Evolutionary conservation across 2,113 vertebrate genomes (phyloP).

Genomic region (Cnemophilus loriae): DNA sequence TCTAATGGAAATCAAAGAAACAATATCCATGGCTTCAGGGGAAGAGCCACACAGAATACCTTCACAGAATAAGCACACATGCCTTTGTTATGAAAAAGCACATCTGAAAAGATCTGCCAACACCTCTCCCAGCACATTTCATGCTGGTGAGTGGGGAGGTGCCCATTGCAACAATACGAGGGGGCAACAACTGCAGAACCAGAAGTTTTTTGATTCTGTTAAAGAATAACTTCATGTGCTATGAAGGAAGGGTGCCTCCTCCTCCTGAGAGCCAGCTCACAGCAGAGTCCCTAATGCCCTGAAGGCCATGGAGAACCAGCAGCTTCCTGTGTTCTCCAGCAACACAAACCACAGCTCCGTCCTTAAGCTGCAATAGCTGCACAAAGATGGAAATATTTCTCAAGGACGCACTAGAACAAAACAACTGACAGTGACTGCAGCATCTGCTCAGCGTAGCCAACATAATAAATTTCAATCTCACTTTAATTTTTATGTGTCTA

Average conservation of each 20-base stretch:
- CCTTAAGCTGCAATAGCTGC: neutral
- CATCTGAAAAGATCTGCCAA: neutral
- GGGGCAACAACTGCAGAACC: neutral
- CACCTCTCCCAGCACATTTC: neutral
- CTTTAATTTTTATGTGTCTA: slow-evolving; percentile 15
- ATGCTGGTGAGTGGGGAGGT: neutral
- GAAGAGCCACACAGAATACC: slow-evolving; percentile 5
- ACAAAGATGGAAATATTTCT: neutral
- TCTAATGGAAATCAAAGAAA: slow-evolving; percentile 38
- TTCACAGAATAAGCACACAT: neutral
- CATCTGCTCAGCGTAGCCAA: neutral
- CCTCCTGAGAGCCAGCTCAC: neutral
- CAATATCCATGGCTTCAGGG: neutral
- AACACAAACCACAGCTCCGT: neutral
- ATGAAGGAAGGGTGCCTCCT: neutral
- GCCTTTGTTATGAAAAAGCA: neutral
- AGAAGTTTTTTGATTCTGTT: neutral
- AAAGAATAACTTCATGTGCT: neutral
- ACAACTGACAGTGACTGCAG: neutral
- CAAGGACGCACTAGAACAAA: slow-evolving; percentile 50
- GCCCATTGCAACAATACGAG: rapidly evolving
- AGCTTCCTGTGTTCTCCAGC: neutral
- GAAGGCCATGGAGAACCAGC: neutral
- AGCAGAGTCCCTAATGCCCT: neutral
- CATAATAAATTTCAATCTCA: slow-evolving; percentile 22